phyloP scores from a whole-genome alignment of 2,888 invertebrate genomes.

The Blastobasis adustella region DNA sequence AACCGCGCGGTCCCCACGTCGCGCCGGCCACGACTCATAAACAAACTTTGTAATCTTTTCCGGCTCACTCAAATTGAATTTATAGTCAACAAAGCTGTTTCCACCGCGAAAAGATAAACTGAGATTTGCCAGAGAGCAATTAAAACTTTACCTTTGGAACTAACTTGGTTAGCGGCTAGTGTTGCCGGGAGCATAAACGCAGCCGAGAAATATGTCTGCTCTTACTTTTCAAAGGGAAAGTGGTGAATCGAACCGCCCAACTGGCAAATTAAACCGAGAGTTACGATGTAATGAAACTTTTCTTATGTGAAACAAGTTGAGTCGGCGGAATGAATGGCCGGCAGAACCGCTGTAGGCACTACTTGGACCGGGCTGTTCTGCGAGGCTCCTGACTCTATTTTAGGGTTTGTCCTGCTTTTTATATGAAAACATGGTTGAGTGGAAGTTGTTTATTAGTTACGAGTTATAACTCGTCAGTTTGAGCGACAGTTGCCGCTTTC shows the following conservation, averaged over 20 bases:
- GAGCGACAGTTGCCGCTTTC: too few species aligned
- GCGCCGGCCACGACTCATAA: slow-evolving; percentile 18
- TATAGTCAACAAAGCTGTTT: slow-evolving; percentile 65
- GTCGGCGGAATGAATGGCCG: not conserved
- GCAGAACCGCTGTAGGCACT: not conserved
- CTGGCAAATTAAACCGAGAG: slow-evolving; percentile 49
- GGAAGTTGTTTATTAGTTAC: too few species aligned
- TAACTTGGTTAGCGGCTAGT: slow-evolving; percentile 65
- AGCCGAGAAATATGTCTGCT: slow-evolving; percentile 52
- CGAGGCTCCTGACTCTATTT: not conserved
- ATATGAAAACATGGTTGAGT: too few species aligned
- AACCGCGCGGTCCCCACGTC: slow-evolving; percentile 8
- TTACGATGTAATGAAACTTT: slow-evolving; percentile 42
- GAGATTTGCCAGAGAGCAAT: slow-evolving; percentile 68
- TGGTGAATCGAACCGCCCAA: slow-evolving; percentile 43
- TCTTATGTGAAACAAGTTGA: slow-evolving; percentile 28
- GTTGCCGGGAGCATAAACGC: slow-evolving; percentile 50
- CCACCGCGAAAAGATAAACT: slow-evolving; percentile 68
- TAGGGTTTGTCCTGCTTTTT: too few species aligned
- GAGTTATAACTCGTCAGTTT: too few species aligned
- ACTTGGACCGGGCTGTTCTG: not conserved
- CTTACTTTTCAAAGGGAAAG: slow-evolving; percentile 45
- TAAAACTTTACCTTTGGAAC: slow-evolving; percentile 70
- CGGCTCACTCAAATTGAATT: slow-evolving; percentile 59
- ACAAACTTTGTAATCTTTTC: slow-evolving; percentile 47